Base-by-base conservation (phyloP, 2,888 invertebrate genomes). In the Pristionchus arcanus region DNA sequence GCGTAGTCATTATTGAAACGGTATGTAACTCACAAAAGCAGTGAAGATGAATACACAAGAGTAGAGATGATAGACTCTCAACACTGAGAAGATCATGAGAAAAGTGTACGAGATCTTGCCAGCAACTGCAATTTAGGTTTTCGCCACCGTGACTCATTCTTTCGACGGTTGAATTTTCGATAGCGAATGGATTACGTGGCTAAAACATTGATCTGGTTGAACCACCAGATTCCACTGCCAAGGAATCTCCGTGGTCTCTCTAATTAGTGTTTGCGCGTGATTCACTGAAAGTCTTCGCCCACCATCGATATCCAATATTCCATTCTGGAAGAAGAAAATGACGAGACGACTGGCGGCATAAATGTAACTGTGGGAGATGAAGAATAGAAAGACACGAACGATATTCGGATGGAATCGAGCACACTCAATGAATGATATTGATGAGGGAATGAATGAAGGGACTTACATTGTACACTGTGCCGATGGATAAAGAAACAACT, bases 381-480 rank as follows among this genome's bases (percentile, higher is more conserved):
- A 81, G 81, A 81, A 81, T 28, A 81, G 34, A 21, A 81, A 81
- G 81, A 81, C 28, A n/a, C 81, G 81, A 53, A 53, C 81, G 81
- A 81, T 81, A 19, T 81, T 81, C n/a, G 81, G 81, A 81, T 81
- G 81, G 53, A 81, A 81, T 81, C 81, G 81, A 53, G 81, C 81
- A 81, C 81, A 81, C 81, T 81, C 25, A 16, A 81, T 2, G 15
- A 53, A 28, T 15, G 53, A 19, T n/a, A 77, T 19, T 21, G n/a
- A 25, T 37, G 42, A 25, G n/a, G 2, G 71, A 34, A 71, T 21
- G 71, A 34, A 31, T 16, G 31, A 13, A 16, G 71, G 31, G 16
- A 81, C 81, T 81, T 15, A 81, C 81, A 16, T 81, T 42, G 7
- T 28, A 42, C 13, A 81, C 81, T 28, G 81, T 81, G 4, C 28